phyloP scores from a whole-genome alignment of 1,140 invertebrate species.

The Rhynchophorus ferrugineus region DNA sequence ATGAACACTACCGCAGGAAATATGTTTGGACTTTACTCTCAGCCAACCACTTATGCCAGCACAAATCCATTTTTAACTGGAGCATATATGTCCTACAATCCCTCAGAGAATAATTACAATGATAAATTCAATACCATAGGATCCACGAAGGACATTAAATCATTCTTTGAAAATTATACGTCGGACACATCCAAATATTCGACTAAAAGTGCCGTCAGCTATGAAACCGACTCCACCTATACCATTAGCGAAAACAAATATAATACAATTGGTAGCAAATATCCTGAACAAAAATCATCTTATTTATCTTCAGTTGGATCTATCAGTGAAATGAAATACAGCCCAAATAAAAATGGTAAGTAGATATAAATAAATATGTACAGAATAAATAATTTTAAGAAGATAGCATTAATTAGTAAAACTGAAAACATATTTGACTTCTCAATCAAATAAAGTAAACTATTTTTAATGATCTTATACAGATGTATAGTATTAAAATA shows the following conservation, averaged over 20 bases:
- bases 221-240: slow-evolving; percentile 22
- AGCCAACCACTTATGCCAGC: slow-evolving; percentile 42
- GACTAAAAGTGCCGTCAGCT: slow-evolving; percentile 28
- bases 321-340: slow-evolving; percentile 30
- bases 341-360: slow-evolving; percentile 24
- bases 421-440: too few species aligned
- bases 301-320: slow-evolving; percentile 30
- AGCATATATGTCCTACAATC: slow-evolving; percentile 45
- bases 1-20: slow-evolving; percentile 36
- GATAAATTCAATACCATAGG: slow-evolving; percentile 37
- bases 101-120: slow-evolving; percentile 28
- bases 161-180: slow-evolving; percentile 34
- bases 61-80: slow-evolving; percentile 52
- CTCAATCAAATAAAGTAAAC: too few species aligned
- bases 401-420: too few species aligned
- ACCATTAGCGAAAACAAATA: slow-evolving; percentile 20
- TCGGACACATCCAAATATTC: slow-evolving; percentile 29
- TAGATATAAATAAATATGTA: too few species aligned
- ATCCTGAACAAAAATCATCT: slow-evolving; percentile 26
- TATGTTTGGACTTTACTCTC: slow-evolving; percentile 33
- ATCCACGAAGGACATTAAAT: slow-evolving; percentile 33
- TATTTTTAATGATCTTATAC: too few species aligned
- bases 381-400: too few species aligned
- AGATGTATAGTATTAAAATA: too few species aligned
- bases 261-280: slow-evolving; percentile 32